Base-by-base conservation (phyloP, 2,113 vertebrate species). In the Thryonomys swinderianus region DNA sequence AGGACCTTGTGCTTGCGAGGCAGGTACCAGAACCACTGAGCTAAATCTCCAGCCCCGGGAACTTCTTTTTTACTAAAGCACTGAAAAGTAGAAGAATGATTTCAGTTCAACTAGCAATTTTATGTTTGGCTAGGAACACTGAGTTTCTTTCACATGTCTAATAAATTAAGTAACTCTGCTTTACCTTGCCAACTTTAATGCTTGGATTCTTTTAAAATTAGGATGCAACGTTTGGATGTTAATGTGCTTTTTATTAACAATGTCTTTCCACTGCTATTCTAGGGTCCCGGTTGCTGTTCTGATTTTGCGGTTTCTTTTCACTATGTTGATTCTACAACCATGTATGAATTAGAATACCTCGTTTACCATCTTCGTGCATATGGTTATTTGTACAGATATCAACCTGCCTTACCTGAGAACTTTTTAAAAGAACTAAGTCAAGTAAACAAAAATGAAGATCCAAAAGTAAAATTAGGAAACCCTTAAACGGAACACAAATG, bases 231-330 rank as follows among this genome's bases (percentile, higher is more conserved):
- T 61, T n/a, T 95, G 18, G 48, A 59, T 88, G 34, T 66, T 21
- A 40, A 32, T 83, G 30, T 85, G 7, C 79, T 78, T 11, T 81
- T 88, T 80, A 82, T 59, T 97, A 96, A 95, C 59, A 55, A 57
- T 86, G 13, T 45, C 69, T 85, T 97, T 97, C 71, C 73, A 9
- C 78, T 96, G 59, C 93, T 62, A 93, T 98, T 97, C 61, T 96
- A 99, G 99, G 99, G 99, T 93, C 99, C 99, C 7, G 98, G 98
- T 64, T 99, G 99, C 98, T 99, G 99, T 97, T 99, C 99, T 0
- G 99, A 99, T 95, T 98, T 99, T 21, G 98, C 98, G 2, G 94
- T 99, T 91, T 99, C 99, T 67, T 99, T 99, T 96, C 99, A 99
- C 97, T 99, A 99, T 71, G 99, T 99, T 67, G 93, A 98, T 69